Evolutionary conservation across 37 sponge, comb jelly and placozoan species (phyloP).

Genomic region (Chondrilla cf. caribensis): DNA sequence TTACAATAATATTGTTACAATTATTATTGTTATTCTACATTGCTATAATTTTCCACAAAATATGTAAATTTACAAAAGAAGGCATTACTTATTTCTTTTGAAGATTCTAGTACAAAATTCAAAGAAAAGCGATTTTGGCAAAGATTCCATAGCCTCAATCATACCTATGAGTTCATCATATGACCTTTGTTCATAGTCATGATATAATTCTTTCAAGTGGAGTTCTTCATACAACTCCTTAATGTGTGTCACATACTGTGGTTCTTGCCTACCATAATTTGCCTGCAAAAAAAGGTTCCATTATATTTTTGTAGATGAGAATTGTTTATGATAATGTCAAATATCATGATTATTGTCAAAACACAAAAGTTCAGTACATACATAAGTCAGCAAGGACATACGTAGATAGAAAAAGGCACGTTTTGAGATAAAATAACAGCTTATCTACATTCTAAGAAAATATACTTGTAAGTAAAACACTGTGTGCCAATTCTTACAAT

Average conservation of each 20-base stretch:
- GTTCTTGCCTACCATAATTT: conserved; percentile 80
- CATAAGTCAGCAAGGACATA: too few species aligned
- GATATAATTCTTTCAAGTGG: conserved; percentile 57
- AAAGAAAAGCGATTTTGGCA: conserved; percentile 67
- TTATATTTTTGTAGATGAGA: background rate
- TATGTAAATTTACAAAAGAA: background rate
- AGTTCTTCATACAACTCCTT: conserved; percentile 77
- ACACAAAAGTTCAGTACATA: too few species aligned
- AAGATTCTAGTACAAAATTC: conserved; percentile 84
- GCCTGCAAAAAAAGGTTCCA: conserved; percentile 16
- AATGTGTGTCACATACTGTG: conserved; percentile 61
- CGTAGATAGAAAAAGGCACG: too few species aligned
- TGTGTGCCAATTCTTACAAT: too few species aligned
- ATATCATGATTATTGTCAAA: background rate
- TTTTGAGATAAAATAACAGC: too few species aligned
- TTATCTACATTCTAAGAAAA: too few species aligned
- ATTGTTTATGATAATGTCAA: background rate
- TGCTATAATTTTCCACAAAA: background rate
- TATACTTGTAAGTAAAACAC: too few species aligned
- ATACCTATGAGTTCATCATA: conserved; percentile 52
- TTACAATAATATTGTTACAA: too few species aligned
- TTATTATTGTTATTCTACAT: too few species aligned
- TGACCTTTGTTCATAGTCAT: conserved; percentile 77
- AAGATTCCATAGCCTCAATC: conserved; percentile 30
- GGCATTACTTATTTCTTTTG: conserved; percentile 46